Percentiles rank a stretch among this genome's conserved stretches.
phyloP scores from a whole-genome alignment of 2,797 vertebrate genomes.

The Hoplostethus atlanticus region DNA sequence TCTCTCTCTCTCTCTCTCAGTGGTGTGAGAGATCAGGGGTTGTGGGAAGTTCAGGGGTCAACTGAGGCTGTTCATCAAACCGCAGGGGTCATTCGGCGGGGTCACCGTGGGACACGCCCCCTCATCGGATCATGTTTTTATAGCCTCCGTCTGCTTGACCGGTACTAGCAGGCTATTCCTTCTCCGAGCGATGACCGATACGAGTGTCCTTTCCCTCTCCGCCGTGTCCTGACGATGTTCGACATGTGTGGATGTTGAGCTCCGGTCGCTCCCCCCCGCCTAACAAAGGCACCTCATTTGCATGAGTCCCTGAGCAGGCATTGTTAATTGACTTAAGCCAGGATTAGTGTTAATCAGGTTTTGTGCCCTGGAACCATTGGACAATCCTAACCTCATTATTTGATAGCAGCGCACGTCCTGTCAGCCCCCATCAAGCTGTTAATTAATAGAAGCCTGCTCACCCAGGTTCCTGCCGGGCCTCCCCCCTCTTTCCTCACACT shows the following conservation, averaged over 20 bases:
- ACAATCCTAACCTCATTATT: constrained; percentile 87
- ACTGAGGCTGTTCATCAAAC: constrained; percentile 67
- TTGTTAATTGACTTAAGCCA: constrained; percentile 86
- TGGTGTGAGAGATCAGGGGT: constrained; percentile 46
- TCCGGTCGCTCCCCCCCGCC: constrained; percentile 54
- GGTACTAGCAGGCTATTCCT: constrained; percentile 12
- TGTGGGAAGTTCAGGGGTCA: constrained; percentile 63
- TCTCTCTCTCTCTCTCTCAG: constrained; percentile 26
- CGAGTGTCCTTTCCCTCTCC: constrained; percentile 32
- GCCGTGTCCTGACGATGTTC: constrained; percentile 52
- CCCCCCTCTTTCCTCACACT: constrained; percentile 28
- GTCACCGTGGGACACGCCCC: constrained; percentile 40
- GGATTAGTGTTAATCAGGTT: constrained; percentile 86
- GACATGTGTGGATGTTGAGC: constrained; percentile 59
- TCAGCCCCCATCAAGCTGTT: constrained; percentile 79
- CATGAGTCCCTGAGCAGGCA: constrained; percentile 78
- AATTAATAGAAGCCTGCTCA: constrained; percentile 79
- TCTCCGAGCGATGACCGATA: constrained; percentile 48
- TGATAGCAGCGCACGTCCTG: constrained; percentile 84
- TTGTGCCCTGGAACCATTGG: constrained; percentile 81
- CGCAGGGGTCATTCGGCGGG: constrained; percentile 49
- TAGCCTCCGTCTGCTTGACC: constrained; percentile 46
- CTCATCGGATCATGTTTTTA: constrained; percentile 50
- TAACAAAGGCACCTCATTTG: constrained; percentile 77
- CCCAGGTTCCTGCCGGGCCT: constrained; percentile 51